phyloP scores from a whole-genome alignment of 2,797 vertebrate species.

The Amazona finschi region DNA sequence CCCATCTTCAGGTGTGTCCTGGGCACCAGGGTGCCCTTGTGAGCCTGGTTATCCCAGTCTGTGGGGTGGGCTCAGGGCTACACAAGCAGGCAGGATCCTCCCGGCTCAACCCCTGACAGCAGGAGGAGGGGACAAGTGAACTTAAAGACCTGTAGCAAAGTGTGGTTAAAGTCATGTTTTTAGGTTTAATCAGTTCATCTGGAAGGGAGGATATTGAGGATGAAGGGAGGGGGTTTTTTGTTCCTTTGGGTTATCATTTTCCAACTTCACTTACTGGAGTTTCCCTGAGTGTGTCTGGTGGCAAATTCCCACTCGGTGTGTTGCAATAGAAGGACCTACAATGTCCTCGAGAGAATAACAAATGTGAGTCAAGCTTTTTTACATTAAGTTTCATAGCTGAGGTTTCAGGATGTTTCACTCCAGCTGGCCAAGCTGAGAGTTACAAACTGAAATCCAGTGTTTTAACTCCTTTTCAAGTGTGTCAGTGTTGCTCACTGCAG shows the following conservation, averaged over 20 bases:
- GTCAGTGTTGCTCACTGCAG: background rate
- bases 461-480: background rate
- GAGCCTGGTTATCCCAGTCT: rapidly evolving
- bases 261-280: background rate
- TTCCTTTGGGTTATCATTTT: background rate
- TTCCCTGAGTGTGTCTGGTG: background rate
- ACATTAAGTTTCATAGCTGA: background rate
- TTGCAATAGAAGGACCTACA: background rate
- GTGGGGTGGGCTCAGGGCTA: background rate
- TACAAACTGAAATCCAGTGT: background rate
- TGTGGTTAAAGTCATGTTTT: background rate
- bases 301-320: background rate
- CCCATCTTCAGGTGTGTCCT: constrained; percentile 85
- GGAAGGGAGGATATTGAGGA: background rate
- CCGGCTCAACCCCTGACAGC: background rate
- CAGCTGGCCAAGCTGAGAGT: background rate
- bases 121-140: background rate
- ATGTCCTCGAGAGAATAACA: background rate
- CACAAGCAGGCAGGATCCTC: background rate
- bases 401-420: background rate
- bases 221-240: background rate
- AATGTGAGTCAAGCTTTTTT: background rate
- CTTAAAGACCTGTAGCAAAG: background rate
- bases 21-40: background rate
- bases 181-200: background rate